These are phyloP conservation scores for Nemurella pictetii DNA, from an alignment of 2,888 invertebrate species.

Conservation along the genomic window DNA sequence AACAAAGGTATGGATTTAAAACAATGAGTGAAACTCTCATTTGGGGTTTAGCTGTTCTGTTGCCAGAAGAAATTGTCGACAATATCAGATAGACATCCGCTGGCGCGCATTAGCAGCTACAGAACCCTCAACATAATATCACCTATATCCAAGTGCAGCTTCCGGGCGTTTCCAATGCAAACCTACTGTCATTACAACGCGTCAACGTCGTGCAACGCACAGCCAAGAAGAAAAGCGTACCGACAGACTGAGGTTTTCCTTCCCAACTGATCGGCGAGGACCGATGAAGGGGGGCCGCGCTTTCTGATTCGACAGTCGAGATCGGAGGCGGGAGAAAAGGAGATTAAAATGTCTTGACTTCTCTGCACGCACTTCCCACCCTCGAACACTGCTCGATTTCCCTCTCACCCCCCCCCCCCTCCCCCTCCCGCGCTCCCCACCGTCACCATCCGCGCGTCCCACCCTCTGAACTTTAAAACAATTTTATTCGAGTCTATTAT, in stretches of 20 bases:
- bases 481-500: slow-evolving; percentile 29
- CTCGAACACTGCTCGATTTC: neutral
- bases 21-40: too few species aligned
- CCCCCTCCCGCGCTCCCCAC: neutral
- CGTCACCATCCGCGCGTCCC: neutral
- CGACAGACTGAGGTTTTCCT: neutral
- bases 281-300: neutral
- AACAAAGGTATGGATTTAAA: too few species aligned
- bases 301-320: neutral
- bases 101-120: too few species aligned
- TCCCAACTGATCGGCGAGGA: neutral
- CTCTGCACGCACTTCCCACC: neutral
- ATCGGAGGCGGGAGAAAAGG: neutral
- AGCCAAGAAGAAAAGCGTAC: too few species aligned
- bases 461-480: slow-evolving; percentile 26
- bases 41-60: too few species aligned
- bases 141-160: too few species aligned
- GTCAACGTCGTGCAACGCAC: too few species aligned
- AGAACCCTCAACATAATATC: too few species aligned
- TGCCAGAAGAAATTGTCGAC: too few species aligned
- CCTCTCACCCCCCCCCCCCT: neutral
- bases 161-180: too few species aligned
- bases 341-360: slow-evolving; percentile 15
- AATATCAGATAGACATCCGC: too few species aligned
- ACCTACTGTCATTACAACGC: too few species aligned